A percentile compares a stretch with the other conserved stretches of the same genome.
Evolutionary conservation across 2,797 vertebrate species (phyloP).

Genomic region (Trachurus trachurus): DNA sequence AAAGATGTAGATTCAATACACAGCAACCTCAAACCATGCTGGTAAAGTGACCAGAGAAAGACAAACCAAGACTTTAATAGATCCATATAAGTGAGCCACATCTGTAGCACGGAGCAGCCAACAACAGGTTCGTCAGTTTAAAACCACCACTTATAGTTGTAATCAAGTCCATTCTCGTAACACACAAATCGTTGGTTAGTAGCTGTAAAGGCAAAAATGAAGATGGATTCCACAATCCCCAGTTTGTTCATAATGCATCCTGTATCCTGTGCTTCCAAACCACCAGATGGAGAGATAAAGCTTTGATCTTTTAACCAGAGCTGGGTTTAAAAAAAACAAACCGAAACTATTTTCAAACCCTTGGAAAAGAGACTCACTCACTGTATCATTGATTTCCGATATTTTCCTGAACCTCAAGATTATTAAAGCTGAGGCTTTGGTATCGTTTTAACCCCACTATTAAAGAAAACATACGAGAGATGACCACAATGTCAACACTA

Average conservation of each 20-base stretch:
- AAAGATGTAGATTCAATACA: conserved; percentile 14
- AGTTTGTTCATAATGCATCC: neutral
- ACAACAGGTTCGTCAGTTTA: neutral
- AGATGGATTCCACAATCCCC: conserved; percentile 42
- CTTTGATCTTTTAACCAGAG: neutral
- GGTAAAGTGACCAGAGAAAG: conserved; percentile 2
- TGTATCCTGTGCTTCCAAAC: neutral
- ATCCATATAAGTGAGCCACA: conserved; percentile 20
- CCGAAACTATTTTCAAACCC: neutral
- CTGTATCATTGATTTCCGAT: neutral
- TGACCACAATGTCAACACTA: neutral
- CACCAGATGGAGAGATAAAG: neutral
- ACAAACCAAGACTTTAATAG: conserved; percentile 24
- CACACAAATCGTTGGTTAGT: conserved; percentile 39
- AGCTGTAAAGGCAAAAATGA: conserved; percentile 23
- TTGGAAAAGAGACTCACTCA: neutral
- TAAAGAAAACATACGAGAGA: neutral
- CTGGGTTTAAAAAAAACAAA: neutral
- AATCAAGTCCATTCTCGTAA: neutral
- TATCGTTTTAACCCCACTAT: neutral
- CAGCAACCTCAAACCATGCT: conserved; percentile 77
- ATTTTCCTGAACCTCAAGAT: neutral
- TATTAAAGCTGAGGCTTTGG: neutral
- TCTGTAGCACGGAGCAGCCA: neutral
- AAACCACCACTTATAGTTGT: neutral